A percentile compares a stretch with the other conserved stretches of the same genome.
These are phyloP conservation scores for Apostichopus japonicus DNA, from an alignment of 35 echinoderm and acorn worm species.

Conservation along the genomic window DNA sequence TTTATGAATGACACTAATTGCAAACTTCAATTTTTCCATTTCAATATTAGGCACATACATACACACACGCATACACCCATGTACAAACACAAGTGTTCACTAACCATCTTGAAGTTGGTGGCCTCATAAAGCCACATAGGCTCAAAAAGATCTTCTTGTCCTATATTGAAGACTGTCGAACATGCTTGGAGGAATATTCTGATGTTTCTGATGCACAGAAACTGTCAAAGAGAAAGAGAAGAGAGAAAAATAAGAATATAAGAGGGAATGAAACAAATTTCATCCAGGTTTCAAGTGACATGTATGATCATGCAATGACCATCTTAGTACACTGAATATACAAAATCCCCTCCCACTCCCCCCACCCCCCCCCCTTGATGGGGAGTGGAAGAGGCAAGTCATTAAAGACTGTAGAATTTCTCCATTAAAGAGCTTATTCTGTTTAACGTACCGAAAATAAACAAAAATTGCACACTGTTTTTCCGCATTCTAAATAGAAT, in stretches of 20 bases:
- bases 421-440: too few relatives aligned
- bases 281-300: too few relatives aligned
- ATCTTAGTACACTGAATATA: too few relatives aligned
- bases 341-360: too few relatives aligned
- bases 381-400: too few relatives aligned
- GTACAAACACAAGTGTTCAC: not conserved
- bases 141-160: constrained; percentile 80
- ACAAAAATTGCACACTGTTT: too few relatives aligned
- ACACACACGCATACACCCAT: not conserved
- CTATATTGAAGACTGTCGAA: constrained; percentile 68
- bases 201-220: constrained; percentile 93
- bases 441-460: too few relatives aligned
- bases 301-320: too few relatives aligned
- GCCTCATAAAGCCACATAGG: constrained; percentile 84
- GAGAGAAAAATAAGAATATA: not conserved
- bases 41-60: not conserved
- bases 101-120: constrained; percentile 83
- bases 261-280: too few relatives aligned
- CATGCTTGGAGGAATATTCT: constrained; percentile 91
- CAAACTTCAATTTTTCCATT: not conserved
- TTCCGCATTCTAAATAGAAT: too few relatives aligned
- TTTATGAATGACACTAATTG: not conserved
- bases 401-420: too few relatives aligned
- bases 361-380: too few relatives aligned
- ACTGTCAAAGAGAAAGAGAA: constrained; percentile 68